Percentiles rank a stretch among this genome's conserved stretches.
phyloP scores from a whole-genome alignment of 2,888 invertebrate species.

The Callimorpha dominula region DNA sequence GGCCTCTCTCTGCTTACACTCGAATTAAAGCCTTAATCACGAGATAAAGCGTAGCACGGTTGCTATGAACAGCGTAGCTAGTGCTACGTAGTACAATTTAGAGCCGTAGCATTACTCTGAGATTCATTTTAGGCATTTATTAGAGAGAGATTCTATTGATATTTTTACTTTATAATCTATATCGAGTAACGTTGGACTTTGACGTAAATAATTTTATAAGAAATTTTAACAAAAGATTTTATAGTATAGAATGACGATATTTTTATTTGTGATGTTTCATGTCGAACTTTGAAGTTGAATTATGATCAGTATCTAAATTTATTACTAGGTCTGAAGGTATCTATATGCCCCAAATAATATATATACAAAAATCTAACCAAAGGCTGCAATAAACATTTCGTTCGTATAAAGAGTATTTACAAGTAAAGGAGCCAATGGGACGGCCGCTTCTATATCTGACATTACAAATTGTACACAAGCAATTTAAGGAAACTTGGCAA shows the following conservation, averaged over 20 bases:
- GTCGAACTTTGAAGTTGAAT: neutral
- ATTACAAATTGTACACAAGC: slow-evolving; percentile 35
- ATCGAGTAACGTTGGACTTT: neutral
- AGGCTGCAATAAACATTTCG: neutral
- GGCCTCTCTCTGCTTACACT: slow-evolving; percentile 55
- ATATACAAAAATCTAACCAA: neutral
- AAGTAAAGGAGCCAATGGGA: neutral
- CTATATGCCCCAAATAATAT: neutral
- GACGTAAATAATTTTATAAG: neutral
- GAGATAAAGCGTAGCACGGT: slow-evolving; percentile 25
- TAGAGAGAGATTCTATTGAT: neutral
- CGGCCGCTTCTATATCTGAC: slow-evolving; percentile 14
- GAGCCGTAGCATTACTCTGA: slow-evolving; percentile 28
- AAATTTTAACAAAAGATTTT: neutral
- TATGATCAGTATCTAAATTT: neutral
- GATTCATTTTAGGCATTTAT: slow-evolving; percentile 6
- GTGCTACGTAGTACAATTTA: slow-evolving; percentile 44
- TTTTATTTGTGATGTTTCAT: neutral
- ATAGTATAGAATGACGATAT: neutral
- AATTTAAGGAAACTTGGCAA: slow-evolving; percentile 47
- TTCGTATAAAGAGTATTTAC: neutral
- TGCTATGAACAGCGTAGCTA: slow-evolving; percentile 54
- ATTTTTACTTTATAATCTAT: neutral
- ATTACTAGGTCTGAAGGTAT: neutral
- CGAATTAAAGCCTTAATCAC: slow-evolving; percentile 35